Evolutionary conservation across 1,140 invertebrate species (phyloP).

Genomic region (Eriosoma lanigerum): DNA sequence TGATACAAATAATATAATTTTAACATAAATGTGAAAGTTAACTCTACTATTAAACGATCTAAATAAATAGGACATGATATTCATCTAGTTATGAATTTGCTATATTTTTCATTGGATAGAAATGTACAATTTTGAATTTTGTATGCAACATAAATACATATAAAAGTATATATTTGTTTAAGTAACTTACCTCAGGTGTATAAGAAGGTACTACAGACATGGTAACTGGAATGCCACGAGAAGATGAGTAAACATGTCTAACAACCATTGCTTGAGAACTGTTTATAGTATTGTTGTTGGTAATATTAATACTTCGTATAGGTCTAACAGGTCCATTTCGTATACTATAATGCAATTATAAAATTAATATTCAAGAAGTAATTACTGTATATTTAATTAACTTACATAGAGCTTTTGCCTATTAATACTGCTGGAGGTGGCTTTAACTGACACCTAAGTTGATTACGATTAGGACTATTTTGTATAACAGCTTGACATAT

Average conservation of each 20-base stretch:
- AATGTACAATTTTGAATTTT: too few relatives aligned
- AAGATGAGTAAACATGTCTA: slow-evolving; percentile 63
- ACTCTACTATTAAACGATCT: too few relatives aligned
- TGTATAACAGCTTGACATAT: slow-evolving; percentile 94
- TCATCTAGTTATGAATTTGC: too few relatives aligned
- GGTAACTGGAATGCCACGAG: slow-evolving; percentile 63
- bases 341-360: neutral
- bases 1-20: too few relatives aligned
- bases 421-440: slow-evolving; percentile 76
- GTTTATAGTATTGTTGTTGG: neutral
- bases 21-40: too few relatives aligned
- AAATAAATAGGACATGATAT: too few relatives aligned
- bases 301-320: slow-evolving; percentile 24
- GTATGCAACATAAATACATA: too few relatives aligned
- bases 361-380: neutral
- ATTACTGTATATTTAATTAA: neutral
- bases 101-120: too few relatives aligned
- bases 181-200: slow-evolving; percentile 54
- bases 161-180: too few relatives aligned
- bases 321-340: neutral
- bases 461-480: slow-evolving; percentile 85
- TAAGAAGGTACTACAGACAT: slow-evolving; percentile 63
- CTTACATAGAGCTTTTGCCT: slow-evolving; percentile 55
- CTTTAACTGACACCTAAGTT: slow-evolving; percentile 80
- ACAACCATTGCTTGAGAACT: slow-evolving; percentile 60